Base-by-base conservation (phyloP, 2,888 invertebrate genomes). In the Euplagia quadripunctaria region DNA sequence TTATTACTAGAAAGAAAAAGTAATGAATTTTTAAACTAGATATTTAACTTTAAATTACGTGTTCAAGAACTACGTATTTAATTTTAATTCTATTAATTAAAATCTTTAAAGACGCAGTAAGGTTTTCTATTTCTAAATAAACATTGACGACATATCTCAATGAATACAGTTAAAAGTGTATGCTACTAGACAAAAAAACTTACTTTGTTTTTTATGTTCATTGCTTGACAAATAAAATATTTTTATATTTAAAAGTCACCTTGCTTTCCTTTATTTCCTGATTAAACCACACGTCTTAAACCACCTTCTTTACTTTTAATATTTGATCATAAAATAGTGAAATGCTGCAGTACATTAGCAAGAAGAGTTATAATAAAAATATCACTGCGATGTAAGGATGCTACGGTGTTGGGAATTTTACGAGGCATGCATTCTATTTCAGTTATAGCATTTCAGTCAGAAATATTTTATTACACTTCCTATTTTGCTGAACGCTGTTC, bases 401-500 rank as follows among this genome's bases (percentile, higher is more conserved):
- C 78, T 77, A 76, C 82, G 79, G 78, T 81, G 82, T 84, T 86
- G 81, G 82, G 87, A 87, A 88, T 87, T 91, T 90, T 88, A 90
- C 87, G 88, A 88, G 85, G 83, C 88, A 86, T 89, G 90, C 89
- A 91, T 88, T 92, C 86, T 91, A 92, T 91, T 92, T 91, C 92
- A 90, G 91, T 91, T 92, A 91, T 92, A 89, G 88, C 89, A 88
- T 92, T 91, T 90, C 91, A 90, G 88, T 89, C 87, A 87, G 89
- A 92, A 91, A 92, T 91, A 92, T 93, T 93, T 92, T 92, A 93
- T 92, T 91, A 90, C 87, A 89, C 89, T 90, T 91, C 91, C 89
- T 91, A 91, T 92, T 91, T 93, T 90, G 91, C 90, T 89, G 92
- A 91, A 91, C 90, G 90, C 82, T 89, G 91, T 88, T 92, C 91